Evolutionary conservation across 2,113 vertebrate species (phyloP).

Genomic region (Platichthys stellatus): DNA sequence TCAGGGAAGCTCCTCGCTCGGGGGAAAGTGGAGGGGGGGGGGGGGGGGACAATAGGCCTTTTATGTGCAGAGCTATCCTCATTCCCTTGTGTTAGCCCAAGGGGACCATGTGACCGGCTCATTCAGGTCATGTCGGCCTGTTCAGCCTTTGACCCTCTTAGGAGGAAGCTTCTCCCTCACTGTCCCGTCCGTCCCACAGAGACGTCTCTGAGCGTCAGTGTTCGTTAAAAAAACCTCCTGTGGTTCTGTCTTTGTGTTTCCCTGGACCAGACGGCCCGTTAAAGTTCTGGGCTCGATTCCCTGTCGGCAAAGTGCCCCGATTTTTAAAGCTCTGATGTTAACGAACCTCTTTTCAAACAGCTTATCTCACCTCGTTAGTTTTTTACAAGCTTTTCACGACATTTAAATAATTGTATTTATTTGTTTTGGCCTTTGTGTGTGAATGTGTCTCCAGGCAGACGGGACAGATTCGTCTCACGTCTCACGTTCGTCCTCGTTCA

Average conservation of each 20-base stretch:
- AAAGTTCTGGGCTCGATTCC: neutral
- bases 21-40: conserved; percentile 55
- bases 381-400: no score
- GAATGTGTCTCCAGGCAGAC: neutral
- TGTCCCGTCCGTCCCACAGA: conserved; percentile 59
- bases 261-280: neutral
- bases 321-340: neutral
- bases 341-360: neutral
- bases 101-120: conserved; percentile 78
- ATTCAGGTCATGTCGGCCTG: conserved; percentile 75
- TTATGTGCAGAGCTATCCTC: conserved; percentile 68
- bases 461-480: neutral
- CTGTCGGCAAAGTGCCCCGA: neutral
- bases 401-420: no score
- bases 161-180: conserved; percentile 36
- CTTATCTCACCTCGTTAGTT: neutral
- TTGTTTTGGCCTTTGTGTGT: neutral
- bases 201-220: conserved; percentile 24
- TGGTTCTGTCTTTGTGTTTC: neutral
- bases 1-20: conserved; percentile 40
- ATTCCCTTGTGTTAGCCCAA: conserved; percentile 63
- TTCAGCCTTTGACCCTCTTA: conserved; percentile 68
- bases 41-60: conserved; percentile 73
- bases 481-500: no score
- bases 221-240: no score